Conservation (phyloP, 2,113 vertebrate genomes). For the Fregetta grallaria region DNA sequence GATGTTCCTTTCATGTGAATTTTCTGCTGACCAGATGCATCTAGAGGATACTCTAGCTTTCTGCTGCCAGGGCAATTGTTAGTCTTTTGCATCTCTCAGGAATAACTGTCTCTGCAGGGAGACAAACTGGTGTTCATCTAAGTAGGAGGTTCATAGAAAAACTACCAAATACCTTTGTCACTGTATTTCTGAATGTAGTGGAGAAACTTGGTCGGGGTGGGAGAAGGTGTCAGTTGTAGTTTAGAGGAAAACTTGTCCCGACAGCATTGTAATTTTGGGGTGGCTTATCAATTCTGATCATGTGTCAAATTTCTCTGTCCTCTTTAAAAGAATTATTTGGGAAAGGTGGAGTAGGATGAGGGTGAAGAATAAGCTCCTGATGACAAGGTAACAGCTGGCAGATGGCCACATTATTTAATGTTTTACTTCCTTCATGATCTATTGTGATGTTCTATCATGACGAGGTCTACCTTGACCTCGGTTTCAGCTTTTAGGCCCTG, state of each 20-base stretch:
- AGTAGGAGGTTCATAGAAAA: not conserved
- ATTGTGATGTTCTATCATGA: too few relatives aligned
- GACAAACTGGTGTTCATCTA: not conserved
- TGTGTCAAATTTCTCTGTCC: not conserved
- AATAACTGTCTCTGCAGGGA: not conserved
- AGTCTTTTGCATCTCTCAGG: not conserved
- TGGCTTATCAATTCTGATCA: not conserved
- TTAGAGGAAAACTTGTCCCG: not conserved
- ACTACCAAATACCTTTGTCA: not conserved
- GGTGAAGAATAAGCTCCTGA: not conserved
- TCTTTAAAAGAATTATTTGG: not conserved
- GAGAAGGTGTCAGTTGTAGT: not conserved
- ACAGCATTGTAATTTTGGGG: not conserved
- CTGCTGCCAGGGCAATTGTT: not conserved
- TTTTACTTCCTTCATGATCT: conserved; percentile 35
- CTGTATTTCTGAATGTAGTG: not conserved
- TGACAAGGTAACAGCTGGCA: conserved; percentile 3
- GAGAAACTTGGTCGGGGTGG: not conserved
- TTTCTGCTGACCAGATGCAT: not conserved
- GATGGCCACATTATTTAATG: not conserved
- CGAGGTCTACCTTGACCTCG: not conserved
- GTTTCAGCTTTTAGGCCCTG: not conserved
- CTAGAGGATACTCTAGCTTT: not conserved
- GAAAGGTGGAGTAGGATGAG: not conserved
- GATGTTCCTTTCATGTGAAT: not conserved